Conservation (phyloP, 2,888 invertebrate genomes). For the Microctonus hyperodae region DNA sequence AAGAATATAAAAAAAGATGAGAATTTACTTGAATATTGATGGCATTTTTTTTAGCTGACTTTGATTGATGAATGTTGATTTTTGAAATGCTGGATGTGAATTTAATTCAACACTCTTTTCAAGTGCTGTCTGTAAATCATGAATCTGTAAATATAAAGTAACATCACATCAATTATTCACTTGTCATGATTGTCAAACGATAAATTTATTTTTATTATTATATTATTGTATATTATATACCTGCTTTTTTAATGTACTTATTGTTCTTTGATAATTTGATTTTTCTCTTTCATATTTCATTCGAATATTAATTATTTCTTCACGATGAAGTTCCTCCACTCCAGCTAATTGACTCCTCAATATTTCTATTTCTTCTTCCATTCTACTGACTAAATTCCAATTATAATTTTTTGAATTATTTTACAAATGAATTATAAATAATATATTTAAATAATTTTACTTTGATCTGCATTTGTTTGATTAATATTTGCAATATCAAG, state of each 20-base stretch:
- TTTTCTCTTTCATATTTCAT: conserved; percentile 36
- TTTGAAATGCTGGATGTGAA: background rate
- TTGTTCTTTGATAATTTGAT: conserved; percentile 29
- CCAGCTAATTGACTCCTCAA: conserved; percentile 32
- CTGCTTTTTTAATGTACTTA: conserved; percentile 12
- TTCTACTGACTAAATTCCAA: conserved; percentile 32
- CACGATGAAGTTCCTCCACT: conserved; percentile 31
- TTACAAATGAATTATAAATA: background rate
- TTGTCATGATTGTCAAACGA: too few relatives aligned
- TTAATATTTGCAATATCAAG: background rate
- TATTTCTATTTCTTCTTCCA: conserved; percentile 39
- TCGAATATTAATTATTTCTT: conserved; percentile 34
- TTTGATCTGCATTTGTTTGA: conserved; percentile 17
- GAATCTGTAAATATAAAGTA: background rate
- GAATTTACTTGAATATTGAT: background rate
- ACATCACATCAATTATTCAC: too few relatives aligned
- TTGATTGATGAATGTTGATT: background rate
- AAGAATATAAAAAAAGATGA: too few relatives aligned
- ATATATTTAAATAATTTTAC: conserved; percentile 24
- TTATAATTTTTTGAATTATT: background rate
- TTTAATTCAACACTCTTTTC: background rate
- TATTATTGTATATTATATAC: background rate
- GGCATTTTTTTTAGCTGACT: background rate
- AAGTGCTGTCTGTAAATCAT: background rate
- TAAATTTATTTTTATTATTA: too few relatives aligned